Conservation (phyloP, 2,888 invertebrate genomes). For the Melieria crassipennis region DNA sequence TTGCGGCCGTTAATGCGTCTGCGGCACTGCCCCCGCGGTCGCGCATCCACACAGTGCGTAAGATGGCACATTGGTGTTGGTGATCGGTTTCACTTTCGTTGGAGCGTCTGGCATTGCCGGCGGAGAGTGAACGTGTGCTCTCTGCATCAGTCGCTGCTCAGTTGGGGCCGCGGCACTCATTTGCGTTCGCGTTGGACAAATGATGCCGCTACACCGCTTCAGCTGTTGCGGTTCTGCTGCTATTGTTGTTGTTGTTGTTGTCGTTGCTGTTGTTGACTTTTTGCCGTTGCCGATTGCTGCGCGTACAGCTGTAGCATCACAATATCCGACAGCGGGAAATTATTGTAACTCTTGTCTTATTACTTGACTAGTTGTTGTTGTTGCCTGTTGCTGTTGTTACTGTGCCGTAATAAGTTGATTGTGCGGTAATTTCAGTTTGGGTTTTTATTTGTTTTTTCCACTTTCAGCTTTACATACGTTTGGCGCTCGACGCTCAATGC, state of each 20-base stretch:
- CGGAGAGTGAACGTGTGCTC: too few species aligned
- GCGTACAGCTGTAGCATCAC: slow-evolving; percentile 33
- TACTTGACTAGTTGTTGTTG: slow-evolving; percentile 10
- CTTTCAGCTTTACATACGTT: slow-evolving; percentile 1
- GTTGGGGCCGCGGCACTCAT: too few species aligned
- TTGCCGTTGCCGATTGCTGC: slow-evolving; percentile 4
- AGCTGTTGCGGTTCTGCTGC: neutral
- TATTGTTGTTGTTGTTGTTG: slow-evolving; percentile 4
- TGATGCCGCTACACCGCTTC: neutral
- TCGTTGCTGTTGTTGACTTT: slow-evolving; percentile 16
- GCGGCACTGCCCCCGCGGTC: too few species aligned
- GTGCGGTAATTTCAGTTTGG: slow-evolving; percentile 57
- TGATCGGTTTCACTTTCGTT: too few species aligned
- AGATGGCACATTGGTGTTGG: too few species aligned
- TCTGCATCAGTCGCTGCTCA: too few species aligned
- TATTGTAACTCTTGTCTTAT: slow-evolving; percentile 30
- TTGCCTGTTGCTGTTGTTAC: slow-evolving; percentile 20
- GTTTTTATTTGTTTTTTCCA: slow-evolving; percentile 37
- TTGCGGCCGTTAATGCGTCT: too few species aligned
- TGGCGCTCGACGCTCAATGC: too few species aligned
- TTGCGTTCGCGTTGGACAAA: neutral
- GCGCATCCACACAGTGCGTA: too few species aligned
- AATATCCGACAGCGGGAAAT: slow-evolving; percentile 56
- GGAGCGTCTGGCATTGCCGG: too few species aligned
- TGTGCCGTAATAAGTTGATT: slow-evolving; percentile 60